These are phyloP conservation scores for Opisthograptis luteolata DNA, from an alignment of 2,888 invertebrate genomes.

Conservation along the genomic window DNA sequence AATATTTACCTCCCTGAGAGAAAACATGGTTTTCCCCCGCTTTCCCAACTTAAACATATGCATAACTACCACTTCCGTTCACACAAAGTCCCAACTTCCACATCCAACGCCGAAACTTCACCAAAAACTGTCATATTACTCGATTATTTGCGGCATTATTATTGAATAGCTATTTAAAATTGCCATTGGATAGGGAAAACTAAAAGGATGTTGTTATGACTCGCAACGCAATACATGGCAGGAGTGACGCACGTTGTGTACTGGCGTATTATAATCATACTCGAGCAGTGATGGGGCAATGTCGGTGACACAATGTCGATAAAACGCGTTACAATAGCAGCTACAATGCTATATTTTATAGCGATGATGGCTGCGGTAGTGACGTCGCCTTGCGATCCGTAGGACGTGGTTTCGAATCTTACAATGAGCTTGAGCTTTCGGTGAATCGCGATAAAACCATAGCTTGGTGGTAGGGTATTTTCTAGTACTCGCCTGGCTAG, in stretches of 20 bases:
- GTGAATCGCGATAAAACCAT: too few relatives aligned
- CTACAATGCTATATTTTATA: neutral
- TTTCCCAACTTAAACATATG: constrained; percentile 26
- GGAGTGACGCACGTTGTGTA: constrained; percentile 21
- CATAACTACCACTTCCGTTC: constrained; percentile 20
- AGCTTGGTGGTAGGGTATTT: too few relatives aligned
- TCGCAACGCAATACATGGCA: constrained; percentile 16
- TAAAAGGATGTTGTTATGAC: constrained; percentile 18
- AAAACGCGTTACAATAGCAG: constrained; percentile 1
- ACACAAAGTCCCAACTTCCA: constrained; percentile 2
- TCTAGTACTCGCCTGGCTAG: too few relatives aligned
- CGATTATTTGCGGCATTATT: constrained; percentile 9
- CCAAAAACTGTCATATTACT: constrained; percentile 11
- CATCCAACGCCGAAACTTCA: constrained; percentile 11
- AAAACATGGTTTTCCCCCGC: constrained; percentile 26
- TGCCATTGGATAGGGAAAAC: constrained; percentile 14
- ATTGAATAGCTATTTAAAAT: constrained; percentile 2
- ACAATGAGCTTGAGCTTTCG: too few relatives aligned
- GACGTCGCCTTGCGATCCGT: too few relatives aligned
- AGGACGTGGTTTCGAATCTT: too few relatives aligned
- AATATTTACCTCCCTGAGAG: constrained; percentile 22
- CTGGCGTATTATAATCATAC: constrained; percentile 15
- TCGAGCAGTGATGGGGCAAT: constrained; percentile 12
- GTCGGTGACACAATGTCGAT: constrained; percentile 18
- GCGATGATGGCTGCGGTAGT: too few relatives aligned